Conservation (phyloP, 2,888 invertebrate genomes). For the Amiota minor region DNA sequence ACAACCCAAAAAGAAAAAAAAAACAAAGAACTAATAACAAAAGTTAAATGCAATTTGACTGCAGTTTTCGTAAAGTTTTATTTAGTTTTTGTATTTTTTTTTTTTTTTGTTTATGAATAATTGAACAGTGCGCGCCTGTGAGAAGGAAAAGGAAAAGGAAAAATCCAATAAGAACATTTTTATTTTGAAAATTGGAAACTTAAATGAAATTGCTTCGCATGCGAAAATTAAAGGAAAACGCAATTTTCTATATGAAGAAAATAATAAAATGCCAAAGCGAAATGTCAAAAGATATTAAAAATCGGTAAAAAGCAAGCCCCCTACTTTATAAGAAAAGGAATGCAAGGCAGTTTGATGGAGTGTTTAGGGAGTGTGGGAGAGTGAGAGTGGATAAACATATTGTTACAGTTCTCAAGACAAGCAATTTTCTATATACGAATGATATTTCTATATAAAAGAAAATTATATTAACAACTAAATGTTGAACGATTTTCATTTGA, state of each 20-base stretch:
- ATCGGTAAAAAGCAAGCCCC: neutral
- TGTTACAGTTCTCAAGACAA: slow-evolving; percentile 32
- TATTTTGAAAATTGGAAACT: neutral
- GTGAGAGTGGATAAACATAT: neutral
- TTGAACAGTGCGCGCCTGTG: slow-evolving; percentile 48
- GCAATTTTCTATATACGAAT: slow-evolving; percentile 17
- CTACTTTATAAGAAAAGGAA: too few species aligned
- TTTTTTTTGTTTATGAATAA: slow-evolving; percentile 66
- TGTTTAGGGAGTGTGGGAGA: neutral
- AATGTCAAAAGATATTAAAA: slow-evolving; percentile 16
- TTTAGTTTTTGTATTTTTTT: too few species aligned
- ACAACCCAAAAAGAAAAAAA: too few species aligned
- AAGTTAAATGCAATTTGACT: slow-evolving; percentile 67
- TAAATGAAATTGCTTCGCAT: slow-evolving; percentile 11
- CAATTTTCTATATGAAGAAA: slow-evolving; percentile 12
- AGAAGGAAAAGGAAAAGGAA: slow-evolving; percentile 54
- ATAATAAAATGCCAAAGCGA: slow-evolving; percentile 21
- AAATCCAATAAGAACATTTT: slow-evolving; percentile 37
- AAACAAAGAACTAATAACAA: slow-evolving; percentile 47
- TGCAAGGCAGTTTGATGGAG: neutral
- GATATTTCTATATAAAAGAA: slow-evolving; percentile 9
- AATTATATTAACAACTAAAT: neutral
- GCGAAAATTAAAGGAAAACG: slow-evolving; percentile 24
- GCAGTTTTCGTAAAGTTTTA: slow-evolving; percentile 42
- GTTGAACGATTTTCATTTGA: slow-evolving; percentile 13